Conservation (phyloP, 1,140 invertebrate species). For the Telenomus remus region DNA sequence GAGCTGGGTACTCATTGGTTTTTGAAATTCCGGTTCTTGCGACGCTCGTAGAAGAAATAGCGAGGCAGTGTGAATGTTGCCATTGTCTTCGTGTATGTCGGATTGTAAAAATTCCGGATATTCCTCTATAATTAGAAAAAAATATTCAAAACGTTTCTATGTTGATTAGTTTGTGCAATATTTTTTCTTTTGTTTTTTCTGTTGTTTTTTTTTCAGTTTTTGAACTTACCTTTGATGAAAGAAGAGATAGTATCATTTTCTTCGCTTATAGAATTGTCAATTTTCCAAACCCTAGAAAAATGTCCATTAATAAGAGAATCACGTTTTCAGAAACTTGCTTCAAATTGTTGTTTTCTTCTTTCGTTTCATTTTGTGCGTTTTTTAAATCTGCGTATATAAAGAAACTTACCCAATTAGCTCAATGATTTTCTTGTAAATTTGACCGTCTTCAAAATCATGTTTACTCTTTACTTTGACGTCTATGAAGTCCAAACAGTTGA, state of each 20-base stretch:
- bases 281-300: conserved; percentile 32
- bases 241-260: conserved; percentile 4
- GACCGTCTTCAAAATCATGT: conserved; percentile 33
- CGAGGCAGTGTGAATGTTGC: conserved; percentile 61
- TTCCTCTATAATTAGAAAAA: conserved; percentile 56
- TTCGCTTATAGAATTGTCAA: conserved; percentile 16
- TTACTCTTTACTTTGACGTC: conserved; percentile 22
- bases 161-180: too few relatives aligned
- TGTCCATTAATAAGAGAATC: neutral
- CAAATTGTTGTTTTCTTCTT: neutral
- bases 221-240: conserved; percentile 30
- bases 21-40: conserved; percentile 65
- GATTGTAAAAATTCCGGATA: conserved; percentile 66
- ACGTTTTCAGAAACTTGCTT: neutral
- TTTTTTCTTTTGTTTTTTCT: too few relatives aligned
- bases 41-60: conserved; percentile 65
- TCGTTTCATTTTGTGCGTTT: neutral
- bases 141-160: neutral
- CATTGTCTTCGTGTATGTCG: conserved; percentile 12
- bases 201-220: conserved; percentile 11
- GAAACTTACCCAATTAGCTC: conserved; percentile 46
- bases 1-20: conserved; percentile 66
- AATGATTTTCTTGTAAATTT: conserved; percentile 45
- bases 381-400: conserved; percentile 4
- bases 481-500: conserved; percentile 37